Base-by-base conservation (phyloP, 2,888 invertebrate genomes). In the Pinctada fucata region DNA sequence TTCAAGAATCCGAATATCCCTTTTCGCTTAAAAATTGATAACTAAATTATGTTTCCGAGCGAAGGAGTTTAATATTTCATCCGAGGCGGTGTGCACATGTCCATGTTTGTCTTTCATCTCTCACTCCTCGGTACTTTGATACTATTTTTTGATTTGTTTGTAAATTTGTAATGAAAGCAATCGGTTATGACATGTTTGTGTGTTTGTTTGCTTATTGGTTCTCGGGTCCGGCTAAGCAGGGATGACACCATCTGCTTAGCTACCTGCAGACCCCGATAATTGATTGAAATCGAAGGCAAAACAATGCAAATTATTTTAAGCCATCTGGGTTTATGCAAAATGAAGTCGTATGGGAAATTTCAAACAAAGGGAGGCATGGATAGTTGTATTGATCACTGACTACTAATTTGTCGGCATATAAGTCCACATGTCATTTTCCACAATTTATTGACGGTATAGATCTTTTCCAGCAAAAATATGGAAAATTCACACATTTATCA, bases 341-440 rank as follows among this genome's bases (percentile, higher is more conserved):
- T n/a, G 68, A 68, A 45, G 16, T 31, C 16, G 68, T 68, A 68
- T 68, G 68, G 68, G 68, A 68, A 68, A 68, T 68, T 13, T 68
- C 6, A 45, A 16, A 68, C 68, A 68, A 68, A 68, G 68, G 47
- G 47, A 6, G 47, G 16, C 45, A 45, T 68, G 3, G 45, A 47
- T 45, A 45, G 31, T 45, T 6, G 45, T 68, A 68, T 68, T 68
- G 68, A 68, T 68, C 31, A 16, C 31, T 31, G 31, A 31, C 58
- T 58, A 58, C 58, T 58, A 58, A 58, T 58, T 58, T 58, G 58
- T 58, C 6, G 13, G 13, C 6, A 10, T 58, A 13, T 58, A 10
- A 58, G 58, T 58, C 58, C 58, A 58, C 58, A 58, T 58, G 58
- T 58, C 58, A 58, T 6, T 58, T 58, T 58, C 58, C 58, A 58